Conservation (phyloP, 2,113 vertebrate genomes). For the Chinchilla lanigera region DNA sequence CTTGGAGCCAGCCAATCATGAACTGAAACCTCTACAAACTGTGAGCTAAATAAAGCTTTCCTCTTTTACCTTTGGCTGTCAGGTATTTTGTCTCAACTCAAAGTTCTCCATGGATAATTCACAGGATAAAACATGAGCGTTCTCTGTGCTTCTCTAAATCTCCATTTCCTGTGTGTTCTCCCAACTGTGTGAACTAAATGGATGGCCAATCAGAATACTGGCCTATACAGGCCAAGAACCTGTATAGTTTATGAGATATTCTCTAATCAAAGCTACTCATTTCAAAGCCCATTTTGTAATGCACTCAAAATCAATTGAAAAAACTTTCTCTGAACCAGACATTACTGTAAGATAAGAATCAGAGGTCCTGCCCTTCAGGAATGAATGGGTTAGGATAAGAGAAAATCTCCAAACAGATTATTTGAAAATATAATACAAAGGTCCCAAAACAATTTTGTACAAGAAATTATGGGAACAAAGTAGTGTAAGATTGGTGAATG, state of each 20-base stretch:
- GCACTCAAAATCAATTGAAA: not conserved
- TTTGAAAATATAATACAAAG: not conserved
- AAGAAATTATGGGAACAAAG: not conserved
- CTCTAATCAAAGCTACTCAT: conserved; percentile 12
- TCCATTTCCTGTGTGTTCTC: not conserved
- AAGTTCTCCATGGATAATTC: not conserved
- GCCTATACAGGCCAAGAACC: no score
- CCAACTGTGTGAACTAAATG: not conserved
- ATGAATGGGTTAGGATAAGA: not conserved
- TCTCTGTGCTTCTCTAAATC: not conserved
- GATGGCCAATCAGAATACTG: not conserved
- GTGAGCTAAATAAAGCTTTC: not conserved
- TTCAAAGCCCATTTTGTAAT: not conserved
- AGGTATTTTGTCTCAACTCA: not conserved
- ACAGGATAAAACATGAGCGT: not conserved
- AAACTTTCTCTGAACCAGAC: not conserved
- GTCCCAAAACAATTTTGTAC: not conserved
- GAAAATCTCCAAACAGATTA: not conserved
- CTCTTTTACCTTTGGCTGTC: not conserved
- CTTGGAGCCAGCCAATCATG: not conserved
- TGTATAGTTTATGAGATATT: not conserved
- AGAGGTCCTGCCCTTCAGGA: not conserved
- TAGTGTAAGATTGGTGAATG: not conserved
- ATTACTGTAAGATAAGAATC: not conserved
- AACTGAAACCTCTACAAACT: not conserved